Evolutionary conservation across 2,888 invertebrate genomes (phyloP).

Genomic region (Hecatera dysodea): DNA sequence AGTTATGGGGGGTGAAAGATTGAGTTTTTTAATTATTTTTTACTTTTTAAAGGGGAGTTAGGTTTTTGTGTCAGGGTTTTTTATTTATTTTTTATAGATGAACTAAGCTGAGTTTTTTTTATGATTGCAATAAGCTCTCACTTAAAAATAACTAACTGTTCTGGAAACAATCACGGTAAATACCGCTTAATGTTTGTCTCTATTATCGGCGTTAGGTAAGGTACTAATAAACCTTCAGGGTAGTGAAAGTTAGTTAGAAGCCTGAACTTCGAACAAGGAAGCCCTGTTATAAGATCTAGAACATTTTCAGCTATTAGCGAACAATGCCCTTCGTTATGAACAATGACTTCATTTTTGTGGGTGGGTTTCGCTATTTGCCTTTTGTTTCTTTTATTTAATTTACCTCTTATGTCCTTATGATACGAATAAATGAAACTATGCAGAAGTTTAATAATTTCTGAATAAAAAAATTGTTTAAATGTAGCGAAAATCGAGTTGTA

Average conservation of each 20-base stretch:
- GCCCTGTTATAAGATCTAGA: constrained; percentile 57
- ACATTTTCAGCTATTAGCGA: constrained; percentile 51
- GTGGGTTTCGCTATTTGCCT: not conserved
- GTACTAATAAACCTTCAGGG: constrained; percentile 32
- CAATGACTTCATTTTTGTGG: constrained; percentile 30
- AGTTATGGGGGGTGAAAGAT: no score
- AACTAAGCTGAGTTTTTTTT: no score
- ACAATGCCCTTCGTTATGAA: constrained; percentile 51
- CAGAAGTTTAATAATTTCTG: not conserved
- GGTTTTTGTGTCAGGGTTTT: no score
- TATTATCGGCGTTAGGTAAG: constrained; percentile 21
- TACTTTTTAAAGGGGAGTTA: no score
- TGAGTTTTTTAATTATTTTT: no score
- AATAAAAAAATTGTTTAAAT: no score
- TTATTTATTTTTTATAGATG: no score
- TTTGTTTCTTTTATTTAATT: not conserved
- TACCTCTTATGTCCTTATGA: not conserved
- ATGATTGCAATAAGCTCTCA: no score
- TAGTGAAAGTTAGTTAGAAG: constrained; percentile 24
- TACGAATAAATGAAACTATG: not conserved
- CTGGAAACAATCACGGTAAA: not conserved
- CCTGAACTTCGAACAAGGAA: constrained; percentile 45
- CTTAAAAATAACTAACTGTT: constrained; percentile 2
- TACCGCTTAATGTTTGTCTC: not conserved
- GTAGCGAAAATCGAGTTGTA: no score